Percentiles rank a stretch among this genome's conserved stretches.
Evolutionary conservation across 2,113 vertebrate genomes (phyloP).

Genomic region (Fregetta grallaria): DNA sequence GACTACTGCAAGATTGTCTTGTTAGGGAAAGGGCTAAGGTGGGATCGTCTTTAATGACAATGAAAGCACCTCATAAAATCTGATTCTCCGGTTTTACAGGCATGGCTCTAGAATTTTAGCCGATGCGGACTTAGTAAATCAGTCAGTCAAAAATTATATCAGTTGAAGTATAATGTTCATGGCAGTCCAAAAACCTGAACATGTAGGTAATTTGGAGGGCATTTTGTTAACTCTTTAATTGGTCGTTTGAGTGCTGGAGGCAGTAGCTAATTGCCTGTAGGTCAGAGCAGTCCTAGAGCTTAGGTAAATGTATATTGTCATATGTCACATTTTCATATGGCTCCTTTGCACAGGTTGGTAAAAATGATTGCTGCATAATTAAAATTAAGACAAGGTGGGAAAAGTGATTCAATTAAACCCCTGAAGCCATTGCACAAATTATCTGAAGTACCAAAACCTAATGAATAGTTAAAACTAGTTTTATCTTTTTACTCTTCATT

Average conservation of each 20-base stretch:
- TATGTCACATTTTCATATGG: constrained; percentile 78
- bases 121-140: constrained; percentile 75
- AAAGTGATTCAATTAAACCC: constrained; percentile 78
- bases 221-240: constrained; percentile 85
- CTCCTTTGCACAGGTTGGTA: constrained; percentile 73
- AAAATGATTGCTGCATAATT: constrained; percentile 79
- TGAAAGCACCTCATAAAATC: constrained; percentile 78
- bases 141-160: constrained; percentile 81
- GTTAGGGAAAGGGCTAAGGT: constrained; percentile 79
- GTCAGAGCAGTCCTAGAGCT: constrained; percentile 74
- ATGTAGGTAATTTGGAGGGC: constrained; percentile 80
- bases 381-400: constrained; percentile 79
- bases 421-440: constrained; percentile 75
- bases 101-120: constrained; percentile 72
- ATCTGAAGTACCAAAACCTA: constrained; percentile 74
- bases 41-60: constrained; percentile 77
- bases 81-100: constrained; percentile 72
- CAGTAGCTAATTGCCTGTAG: constrained; percentile 79
- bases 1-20: constrained; percentile 75
- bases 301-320: constrained; percentile 83
- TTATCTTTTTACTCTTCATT: constrained; percentile 64
- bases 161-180: constrained; percentile 72
- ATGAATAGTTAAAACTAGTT: constrained; percentile 75
- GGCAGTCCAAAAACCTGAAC: constrained; percentile 76
- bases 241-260: constrained; percentile 74